Evolutionary conservation across 2,113 vertebrate genomes (phyloP), one percentile per base, ranked within the genome.

Genomic region (Anolis carolinensis): DNA sequence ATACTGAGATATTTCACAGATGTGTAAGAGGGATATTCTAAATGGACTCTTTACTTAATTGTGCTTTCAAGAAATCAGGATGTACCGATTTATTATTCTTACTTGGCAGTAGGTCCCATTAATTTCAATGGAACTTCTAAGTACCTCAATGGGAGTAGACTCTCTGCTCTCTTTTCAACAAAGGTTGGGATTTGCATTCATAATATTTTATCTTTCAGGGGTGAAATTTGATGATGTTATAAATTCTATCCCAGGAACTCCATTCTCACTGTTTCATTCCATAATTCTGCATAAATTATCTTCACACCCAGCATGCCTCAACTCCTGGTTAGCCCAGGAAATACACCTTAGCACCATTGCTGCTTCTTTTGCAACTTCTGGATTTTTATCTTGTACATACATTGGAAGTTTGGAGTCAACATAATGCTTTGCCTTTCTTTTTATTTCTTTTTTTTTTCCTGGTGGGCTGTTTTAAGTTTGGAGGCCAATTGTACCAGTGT

Each of bases 351-450:
- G 71, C 82, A 93, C 92, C 93, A 93, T 95, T 93, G 84, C 92
- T 92, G 90, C 86, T 93, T 91, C 59, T 91, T 93, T 94, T 92
- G 84, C 86, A 89, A 89, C 93, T 93, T 89, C 86, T 91, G 93
- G 93, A 93, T 95, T 96, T 95, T 92, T 85, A 95, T 95, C 93
- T 92, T 97, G 96, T 97, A 97, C 90, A 96, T 96, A 96, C 84
- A 93, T 94, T 94, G 95, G 94, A 90, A 82, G 93, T 94, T 93
- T 93, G 93, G 94, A 93, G 94, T 96, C 95, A 93, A 94, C 93
- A 95, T 96, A 94, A 95, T 94, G 92, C 92, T 90, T 87, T 94
- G 94, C 94, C 94, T 85, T 83, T 91, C 73, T 65, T 7, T 82
- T 36, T 27, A 39, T 67, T n/a, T 34, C 44, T 73, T 65, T 78